A percentile compares a stretch with the other conserved stretches of the same genome.
These are phyloP conservation scores for Brachirus orientalis DNA, from an alignment of 2,113 vertebrate genomes.

Conservation along the genomic window DNA sequence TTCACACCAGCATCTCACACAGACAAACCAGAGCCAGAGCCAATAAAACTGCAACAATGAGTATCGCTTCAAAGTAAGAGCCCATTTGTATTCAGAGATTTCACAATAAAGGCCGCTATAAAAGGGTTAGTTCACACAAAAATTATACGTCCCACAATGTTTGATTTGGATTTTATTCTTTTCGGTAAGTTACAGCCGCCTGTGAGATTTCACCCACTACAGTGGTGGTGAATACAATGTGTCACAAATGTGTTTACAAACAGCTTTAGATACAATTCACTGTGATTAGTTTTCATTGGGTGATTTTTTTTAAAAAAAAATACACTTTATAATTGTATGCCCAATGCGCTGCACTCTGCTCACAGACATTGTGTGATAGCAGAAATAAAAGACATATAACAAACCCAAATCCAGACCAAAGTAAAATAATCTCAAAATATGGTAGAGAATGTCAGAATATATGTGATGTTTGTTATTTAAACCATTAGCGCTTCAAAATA, in stretches of 20 bases:
- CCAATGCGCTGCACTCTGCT: background rate
- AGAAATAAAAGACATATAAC: background rate
- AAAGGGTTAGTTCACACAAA: background rate
- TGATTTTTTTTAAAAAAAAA: too few species aligned
- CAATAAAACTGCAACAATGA: conserved; percentile 62
- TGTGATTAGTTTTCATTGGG: too few species aligned
- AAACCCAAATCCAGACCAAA: background rate
- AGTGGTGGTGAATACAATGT: too few species aligned
- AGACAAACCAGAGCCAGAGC: conserved; percentile 54
- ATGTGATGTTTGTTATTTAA: background rate
- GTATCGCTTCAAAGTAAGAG: conserved; percentile 34
- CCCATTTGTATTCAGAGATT: conserved; percentile 43
- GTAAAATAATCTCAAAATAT: too few species aligned
- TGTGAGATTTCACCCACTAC: too few species aligned
- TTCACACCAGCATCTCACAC: conserved; percentile 59
- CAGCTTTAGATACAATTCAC: too few species aligned
- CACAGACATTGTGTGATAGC: background rate
- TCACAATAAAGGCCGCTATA: conserved; percentile 4
- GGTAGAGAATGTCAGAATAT: too few species aligned
- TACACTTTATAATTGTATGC: too few species aligned
- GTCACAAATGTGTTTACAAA: too few species aligned
- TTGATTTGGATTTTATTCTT: too few species aligned
- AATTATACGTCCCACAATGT: background rate
- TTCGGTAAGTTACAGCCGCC: too few species aligned
- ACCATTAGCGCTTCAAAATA: background rate